Conservation (phyloP, 2,797 vertebrate genomes). For the Acrocephalus scirpaceus region DNA sequence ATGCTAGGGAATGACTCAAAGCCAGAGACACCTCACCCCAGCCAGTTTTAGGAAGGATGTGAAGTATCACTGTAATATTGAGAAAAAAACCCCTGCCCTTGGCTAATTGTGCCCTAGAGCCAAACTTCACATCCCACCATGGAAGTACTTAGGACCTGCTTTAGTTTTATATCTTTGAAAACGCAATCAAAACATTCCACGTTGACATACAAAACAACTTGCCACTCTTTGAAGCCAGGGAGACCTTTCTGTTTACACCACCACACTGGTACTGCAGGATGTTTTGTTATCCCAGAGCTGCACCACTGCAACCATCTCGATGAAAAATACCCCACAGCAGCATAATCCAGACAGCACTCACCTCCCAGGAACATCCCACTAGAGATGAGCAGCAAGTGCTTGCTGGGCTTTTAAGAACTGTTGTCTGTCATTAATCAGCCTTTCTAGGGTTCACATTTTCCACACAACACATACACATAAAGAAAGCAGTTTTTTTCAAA, state of each 20-base stretch:
- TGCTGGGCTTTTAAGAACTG: background rate
- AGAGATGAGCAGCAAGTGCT: background rate
- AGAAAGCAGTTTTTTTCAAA: background rate
- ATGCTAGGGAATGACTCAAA: conserved; percentile 21
- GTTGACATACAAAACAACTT: background rate
- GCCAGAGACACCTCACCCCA: conserved; percentile 38
- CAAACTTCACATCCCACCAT: background rate
- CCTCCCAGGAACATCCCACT: background rate
- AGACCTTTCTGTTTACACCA: background rate
- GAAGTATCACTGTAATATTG: conserved; percentile 21
- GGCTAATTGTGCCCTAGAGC: background rate
- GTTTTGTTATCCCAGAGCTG: background rate
- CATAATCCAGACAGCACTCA: background rate
- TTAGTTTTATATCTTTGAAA: background rate
- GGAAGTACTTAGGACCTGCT: background rate
- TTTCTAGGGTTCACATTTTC: background rate
- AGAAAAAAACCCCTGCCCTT: background rate
- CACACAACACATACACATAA: background rate
- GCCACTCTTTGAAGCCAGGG: background rate
- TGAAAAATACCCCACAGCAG: background rate
- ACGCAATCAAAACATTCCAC: background rate
- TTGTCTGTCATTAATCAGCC: background rate
- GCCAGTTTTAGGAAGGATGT: conserved; percentile 46
- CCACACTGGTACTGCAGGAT: background rate
- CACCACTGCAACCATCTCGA: background rate